A percentile compares a stretch with the other conserved stretches of the same genome.
Conservation (phyloP, 2,888 invertebrate genomes). For the Tubulanus polymorphus region DNA sequence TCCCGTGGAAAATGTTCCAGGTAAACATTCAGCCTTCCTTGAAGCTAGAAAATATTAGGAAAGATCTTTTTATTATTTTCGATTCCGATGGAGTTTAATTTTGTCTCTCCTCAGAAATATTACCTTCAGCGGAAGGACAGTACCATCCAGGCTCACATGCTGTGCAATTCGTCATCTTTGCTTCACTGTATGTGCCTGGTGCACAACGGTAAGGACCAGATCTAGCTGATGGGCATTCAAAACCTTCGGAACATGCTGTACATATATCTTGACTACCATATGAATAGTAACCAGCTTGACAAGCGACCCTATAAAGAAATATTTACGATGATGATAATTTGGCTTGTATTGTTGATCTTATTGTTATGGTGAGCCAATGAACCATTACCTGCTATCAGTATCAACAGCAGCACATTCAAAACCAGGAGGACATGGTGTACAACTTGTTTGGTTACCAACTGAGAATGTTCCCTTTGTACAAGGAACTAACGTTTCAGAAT, state of each 20-base stretch:
- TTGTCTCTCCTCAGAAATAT: no score
- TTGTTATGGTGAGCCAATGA: no score
- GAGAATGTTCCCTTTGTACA: constrained; percentile 41
- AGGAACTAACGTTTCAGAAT: constrained; percentile 18
- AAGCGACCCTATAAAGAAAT: constrained; percentile 27
- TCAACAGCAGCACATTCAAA: constrained; percentile 35
- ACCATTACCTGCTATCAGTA: constrained; percentile 33
- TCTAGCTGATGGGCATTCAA: constrained; percentile 30
- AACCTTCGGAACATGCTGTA: constrained; percentile 41
- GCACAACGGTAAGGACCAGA: constrained; percentile 31
- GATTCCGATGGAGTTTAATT: no score
- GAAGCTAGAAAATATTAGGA: constrained; percentile 35
- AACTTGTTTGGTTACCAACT: constrained; percentile 34
- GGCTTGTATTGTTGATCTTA: no score
- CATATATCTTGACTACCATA: constrained; percentile 36
- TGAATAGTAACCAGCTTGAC: constrained; percentile 38
- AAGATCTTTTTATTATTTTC: no score
- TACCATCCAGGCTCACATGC: constrained; percentile 43
- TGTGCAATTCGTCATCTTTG: constrained; percentile 40
- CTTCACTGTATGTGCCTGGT: constrained; percentile 36
- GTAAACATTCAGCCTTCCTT: constrained; percentile 34
- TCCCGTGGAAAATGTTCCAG: constrained; percentile 41
- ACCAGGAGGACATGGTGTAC: constrained; percentile 40
- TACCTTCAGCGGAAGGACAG: constrained; percentile 33
- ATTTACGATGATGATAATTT: background rate